Evolutionary conservation across 1,140 invertebrate genomes (phyloP).

Genomic region (Drosophila guanche): DNA sequence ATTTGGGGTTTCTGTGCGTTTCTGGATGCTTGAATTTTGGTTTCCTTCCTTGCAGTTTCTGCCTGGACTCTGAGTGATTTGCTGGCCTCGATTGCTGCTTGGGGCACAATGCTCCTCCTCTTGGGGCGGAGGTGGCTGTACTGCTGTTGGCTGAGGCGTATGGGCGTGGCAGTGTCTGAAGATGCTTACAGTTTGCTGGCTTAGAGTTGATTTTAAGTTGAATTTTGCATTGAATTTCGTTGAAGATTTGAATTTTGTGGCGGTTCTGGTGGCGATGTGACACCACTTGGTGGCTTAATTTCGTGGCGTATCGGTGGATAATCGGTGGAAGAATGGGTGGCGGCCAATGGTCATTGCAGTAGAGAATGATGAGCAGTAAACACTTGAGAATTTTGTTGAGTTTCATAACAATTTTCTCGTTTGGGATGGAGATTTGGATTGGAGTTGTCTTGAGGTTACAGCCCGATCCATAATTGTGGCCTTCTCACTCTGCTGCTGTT

Average conservation of each 20-base stretch:
- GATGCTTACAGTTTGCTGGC: conserved; percentile 45
- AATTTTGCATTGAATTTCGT: conserved; percentile 34
- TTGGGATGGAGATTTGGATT: conserved; percentile 27
- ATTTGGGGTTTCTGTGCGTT: conserved; percentile 36
- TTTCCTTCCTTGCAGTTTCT: conserved; percentile 79
- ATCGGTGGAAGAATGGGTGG: background rate
- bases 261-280: conserved; percentile 10
- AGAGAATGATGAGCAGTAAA: conserved; percentile 72
- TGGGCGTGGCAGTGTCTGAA: conserved; percentile 33
- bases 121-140: conserved; percentile 21
- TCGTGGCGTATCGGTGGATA: background rate
- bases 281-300: conserved; percentile 26
- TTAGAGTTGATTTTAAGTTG: background rate
- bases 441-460: conserved; percentile 34
- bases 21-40: conserved; percentile 66
- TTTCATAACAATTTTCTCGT: conserved; percentile 75
- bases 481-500: conserved; percentile 1
- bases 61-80: conserved; percentile 64
- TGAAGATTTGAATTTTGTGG: conserved; percentile 29
- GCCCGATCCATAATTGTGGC: conserved; percentile 62
- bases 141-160: conserved; percentile 5
- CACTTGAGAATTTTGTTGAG: conserved; percentile 74
- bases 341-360: conserved; percentile 60
- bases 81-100: conserved; percentile 57
- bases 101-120: conserved; percentile 45